Conservation (phyloP, 2,113 vertebrate species). For the Brachyhypopomus gauderio region DNA sequence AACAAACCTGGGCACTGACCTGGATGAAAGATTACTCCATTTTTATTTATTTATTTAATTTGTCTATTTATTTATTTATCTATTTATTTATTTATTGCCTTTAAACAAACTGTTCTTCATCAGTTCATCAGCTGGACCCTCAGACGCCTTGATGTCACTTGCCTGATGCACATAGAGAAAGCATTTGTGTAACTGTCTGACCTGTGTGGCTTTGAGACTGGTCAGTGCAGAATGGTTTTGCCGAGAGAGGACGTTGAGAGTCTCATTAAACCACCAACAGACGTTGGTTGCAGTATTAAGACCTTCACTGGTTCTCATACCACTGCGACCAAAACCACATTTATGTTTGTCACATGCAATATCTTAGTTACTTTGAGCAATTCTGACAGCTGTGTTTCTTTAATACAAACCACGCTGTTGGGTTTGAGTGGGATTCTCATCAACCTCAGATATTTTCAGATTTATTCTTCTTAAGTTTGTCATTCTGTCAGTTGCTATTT, state of each 20-base stretch:
- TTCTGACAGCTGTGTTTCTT: background rate
- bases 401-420: background rate
- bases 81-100: background rate
- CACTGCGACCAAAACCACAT: too few species aligned
- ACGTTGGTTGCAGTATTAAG: too few species aligned
- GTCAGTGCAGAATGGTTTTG: slow-evolving; percentile 17
- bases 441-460: background rate
- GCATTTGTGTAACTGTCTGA: slow-evolving; percentile 41
- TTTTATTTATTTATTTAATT: slow-evolving; percentile 27
- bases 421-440: background rate
- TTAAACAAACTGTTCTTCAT: too few species aligned
- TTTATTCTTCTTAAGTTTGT: slow-evolving; percentile 7
- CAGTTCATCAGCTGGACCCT: too few species aligned
- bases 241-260: slow-evolving; percentile 14
- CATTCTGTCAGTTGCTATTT: background rate
- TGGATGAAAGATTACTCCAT: slow-evolving; percentile 51
- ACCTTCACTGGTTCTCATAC: too few species aligned
- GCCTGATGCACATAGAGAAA: slow-evolving; percentile 37
- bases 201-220: background rate
- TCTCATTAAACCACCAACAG: slow-evolving; percentile 14
- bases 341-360: too few species aligned
- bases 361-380: too few species aligned
- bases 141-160: too few species aligned
- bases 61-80: slow-evolving; percentile 29
- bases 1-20: slow-evolving; percentile 46